Base-by-base conservation (phyloP, 2,888 invertebrate species). In the Cremastinae sp. region DNA sequence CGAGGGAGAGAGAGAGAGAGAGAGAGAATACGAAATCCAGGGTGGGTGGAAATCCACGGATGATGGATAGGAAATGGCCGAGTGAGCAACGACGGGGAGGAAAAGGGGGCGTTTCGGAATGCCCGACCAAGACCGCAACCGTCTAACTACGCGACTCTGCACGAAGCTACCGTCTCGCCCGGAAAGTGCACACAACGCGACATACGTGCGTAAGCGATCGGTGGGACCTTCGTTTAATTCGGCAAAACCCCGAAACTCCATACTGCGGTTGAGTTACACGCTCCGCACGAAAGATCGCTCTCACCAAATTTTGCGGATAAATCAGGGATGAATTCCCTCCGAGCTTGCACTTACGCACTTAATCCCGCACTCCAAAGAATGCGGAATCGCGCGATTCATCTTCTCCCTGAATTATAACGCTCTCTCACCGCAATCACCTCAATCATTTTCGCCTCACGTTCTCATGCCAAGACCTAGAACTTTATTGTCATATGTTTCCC, bases 51-150 rank as follows among this genome's bases (percentile, higher is more conserved):
- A 87, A 87, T 84, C 86, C 83, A 84, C 85, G 85, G 87, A 89
- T 90, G 89, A 90, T 89, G 89, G 89, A 90, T 89, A 86, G 87
- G 88, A 87, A 87, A 88, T 86, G 87, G 87, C 85, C 87, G 84
- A 83, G 79, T 78, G 75, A 83, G 79, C 78, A 83, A 80, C 83
- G 85, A 80, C 80, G 62, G 62, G 81, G 79, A 79, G 81, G 81
- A 81, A 80, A 64, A 80, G 79, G 82, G 83, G 82, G 83, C 81
- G 82, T 84, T 85, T 84, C 82, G 86, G 88, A 86, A 88, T 88
- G 87, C 84, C 84, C 51, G 79, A 81, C 80, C 84, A 84, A 83
- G 84, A 82, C 82, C 83, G 80, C 83, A 81, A 80, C 77, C 78
- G 80, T 83, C 83, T 82, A 78, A 81, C 78, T 79, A 80, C 73